Base-by-base conservation (phyloP, 2,797 vertebrate species). In the Echeneis naucrates region DNA sequence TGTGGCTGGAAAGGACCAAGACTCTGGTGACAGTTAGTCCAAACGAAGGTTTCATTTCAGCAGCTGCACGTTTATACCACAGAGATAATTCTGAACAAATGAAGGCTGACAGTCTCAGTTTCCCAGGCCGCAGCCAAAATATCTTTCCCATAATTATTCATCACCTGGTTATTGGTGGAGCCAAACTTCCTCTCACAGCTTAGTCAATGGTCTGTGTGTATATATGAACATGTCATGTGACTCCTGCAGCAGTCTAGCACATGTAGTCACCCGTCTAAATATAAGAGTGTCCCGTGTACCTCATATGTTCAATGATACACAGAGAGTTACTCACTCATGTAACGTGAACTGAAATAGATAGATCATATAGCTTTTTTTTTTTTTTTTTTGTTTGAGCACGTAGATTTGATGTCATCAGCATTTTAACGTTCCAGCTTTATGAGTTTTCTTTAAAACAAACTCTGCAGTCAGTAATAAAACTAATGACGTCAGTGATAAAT, bases 201-300 rank as follows among this genome's bases (percentile, higher is more conserved):
- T 83, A 90, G 91, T 93, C 90, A 91, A 75, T 74, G 37, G 74
- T 54, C 72, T 77, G 65, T 72, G 87, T 23, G 73, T 32, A 10
- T 78, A 81, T 85, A 81, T 81, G 82, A 84, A 87, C 74, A 68
- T 66, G 79, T 80, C 81, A 48, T 84, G 78, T 93, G 94, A 94
- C 83, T 57, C 58, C 65, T 42, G 47, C 73, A 76, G 27, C 24
- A 74, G 82, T 75, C 77, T 77, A 65, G 67, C 56, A 51, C 63
- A 80, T 70, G 67, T 63, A 78, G 87, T 90, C 90, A 92, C 68
- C 19, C 1, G 3, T 81, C 81, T 90, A 90, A 84, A 90, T 86
- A 86, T 78, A 87, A 77, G 58, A 82, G 67, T 35, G 13, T 72
- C 78, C 47, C 44, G 56, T 91, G 83, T 73, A 42, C 19, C 74